Conservation (phyloP, 1,140 invertebrate species). For the Neuroterus valhalla region DNA sequence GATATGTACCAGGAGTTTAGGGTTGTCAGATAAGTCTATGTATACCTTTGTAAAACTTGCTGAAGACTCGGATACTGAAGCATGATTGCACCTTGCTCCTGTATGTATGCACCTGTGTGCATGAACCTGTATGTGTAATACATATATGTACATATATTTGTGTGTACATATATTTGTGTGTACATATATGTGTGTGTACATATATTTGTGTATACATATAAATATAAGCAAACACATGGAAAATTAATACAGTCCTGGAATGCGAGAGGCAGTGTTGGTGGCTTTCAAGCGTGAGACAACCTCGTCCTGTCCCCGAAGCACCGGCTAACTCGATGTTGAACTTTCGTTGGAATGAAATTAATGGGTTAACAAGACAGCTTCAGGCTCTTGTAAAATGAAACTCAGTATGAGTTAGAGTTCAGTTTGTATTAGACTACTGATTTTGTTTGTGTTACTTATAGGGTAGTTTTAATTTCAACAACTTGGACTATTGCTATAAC, state of each 20-base stretch:
- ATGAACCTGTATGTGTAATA: constrained; percentile 31
- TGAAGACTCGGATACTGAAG: constrained; percentile 33
- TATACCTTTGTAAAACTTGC: constrained; percentile 51
- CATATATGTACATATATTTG: constrained; percentile 13
- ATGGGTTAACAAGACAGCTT: background rate
- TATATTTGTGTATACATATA: background rate
- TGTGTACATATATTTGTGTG: background rate
- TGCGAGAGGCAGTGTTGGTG: constrained; percentile 51
- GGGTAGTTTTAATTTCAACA: background rate
- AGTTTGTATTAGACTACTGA: background rate
- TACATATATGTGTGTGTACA: constrained; percentile 21
- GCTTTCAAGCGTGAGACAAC: constrained; percentile 48
- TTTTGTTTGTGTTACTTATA: background rate
- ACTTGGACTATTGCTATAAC: background rate
- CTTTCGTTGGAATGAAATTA: constrained; percentile 7
- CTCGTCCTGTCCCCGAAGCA: constrained; percentile 41
- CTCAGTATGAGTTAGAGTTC: background rate
- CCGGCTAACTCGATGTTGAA: constrained; percentile 4
- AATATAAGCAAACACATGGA: constrained; percentile 28
- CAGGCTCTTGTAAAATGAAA: background rate
- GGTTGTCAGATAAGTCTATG: constrained; percentile 54
- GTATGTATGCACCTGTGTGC: constrained; percentile 34
- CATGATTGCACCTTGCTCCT: constrained; percentile 36
- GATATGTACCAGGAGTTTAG: constrained; percentile 57
- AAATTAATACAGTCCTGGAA: constrained; percentile 46